Base-by-base conservation (phyloP, 2,888 invertebrate species). In the Agrilus biguttatus region DNA sequence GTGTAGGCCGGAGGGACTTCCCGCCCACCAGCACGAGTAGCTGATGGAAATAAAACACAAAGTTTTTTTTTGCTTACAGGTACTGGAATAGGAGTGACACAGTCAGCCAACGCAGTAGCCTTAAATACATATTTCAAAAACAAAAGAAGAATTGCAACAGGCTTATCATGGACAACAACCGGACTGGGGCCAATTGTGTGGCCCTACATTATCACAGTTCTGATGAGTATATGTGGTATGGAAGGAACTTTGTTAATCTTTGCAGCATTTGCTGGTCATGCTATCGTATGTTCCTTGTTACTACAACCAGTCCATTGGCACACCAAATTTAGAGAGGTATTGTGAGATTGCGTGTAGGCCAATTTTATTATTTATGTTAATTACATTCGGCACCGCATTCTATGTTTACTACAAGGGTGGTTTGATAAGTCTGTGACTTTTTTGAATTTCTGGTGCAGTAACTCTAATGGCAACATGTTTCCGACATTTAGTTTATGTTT, bases 241-340 rank as follows among this genome's bases (percentile, higher is more conserved):
- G 70, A 73, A 43, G 82, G 83, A 17, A 74, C 83, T 0, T 70
- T 80, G 39, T 61, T 83, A 13, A 68, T 84, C 23, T 73, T 82
- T 51, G 72, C 78, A 14, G 83, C 75, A 4, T 69, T 84, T 44
- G 72, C 81, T 1, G 64, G 81, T 42, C 80, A 85, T 56, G 74
- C 80, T 0, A 63, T 83, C 40, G 77, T 77, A 21, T 78, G 77
- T 50, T 73, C 81, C 3, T 65, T 80, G 44, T 62, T 85, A 41
- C 65, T 83, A 36, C 84, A 84, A 55, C 85, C 85, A 3, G 81
- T 84, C 1, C 77, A 77, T 59, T 80, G 79, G 81, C 84, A 85
- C 57, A 67, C 73, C 4, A 74, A 74, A 56, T 69, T 65, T 52
- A 58, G 60, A 46, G 58, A 58, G 19, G 45, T 45, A 10, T 21